phyloP scores from a whole-genome alignment of 1,140 invertebrate species.

The Arctopsyche grandis region DNA sequence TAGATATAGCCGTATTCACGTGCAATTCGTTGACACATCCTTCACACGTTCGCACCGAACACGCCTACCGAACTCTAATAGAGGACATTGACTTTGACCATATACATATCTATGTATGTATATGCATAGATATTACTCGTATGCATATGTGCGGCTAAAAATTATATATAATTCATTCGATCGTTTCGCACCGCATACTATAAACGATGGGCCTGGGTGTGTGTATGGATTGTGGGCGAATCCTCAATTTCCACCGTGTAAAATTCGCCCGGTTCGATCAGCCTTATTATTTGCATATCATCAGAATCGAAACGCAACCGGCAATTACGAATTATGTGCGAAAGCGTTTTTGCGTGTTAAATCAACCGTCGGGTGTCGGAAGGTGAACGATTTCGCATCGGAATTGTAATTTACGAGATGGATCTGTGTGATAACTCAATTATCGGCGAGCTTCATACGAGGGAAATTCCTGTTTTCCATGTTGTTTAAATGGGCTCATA shows the following conservation, averaged over 20 bases:
- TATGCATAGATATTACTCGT: neutral
- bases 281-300: neutral
- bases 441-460: neutral
- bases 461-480: neutral
- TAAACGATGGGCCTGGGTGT: too few species aligned
- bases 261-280: neutral
- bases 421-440: conserved; percentile 9
- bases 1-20: neutral
- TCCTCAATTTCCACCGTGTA: neutral
- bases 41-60: conserved; percentile 10
- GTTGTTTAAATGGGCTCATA: too few species aligned
- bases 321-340: neutral
- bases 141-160: neutral
- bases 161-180: too few species aligned
- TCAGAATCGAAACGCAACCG: neutral
- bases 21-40: conserved; percentile 31
- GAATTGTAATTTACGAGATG: conserved; percentile 22
- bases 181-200: too few species aligned
- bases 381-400: neutral
- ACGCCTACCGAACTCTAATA: conserved; percentile 18
- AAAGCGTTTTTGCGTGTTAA: conserved; percentile 20
- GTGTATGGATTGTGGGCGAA: neutral
- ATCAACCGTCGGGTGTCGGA: conserved; percentile 9
- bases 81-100: neutral
- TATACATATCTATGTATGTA: conserved; percentile 10